phyloP scores from a whole-genome alignment of 1,140 invertebrate species.

The Sitobion miscanthi region DNA sequence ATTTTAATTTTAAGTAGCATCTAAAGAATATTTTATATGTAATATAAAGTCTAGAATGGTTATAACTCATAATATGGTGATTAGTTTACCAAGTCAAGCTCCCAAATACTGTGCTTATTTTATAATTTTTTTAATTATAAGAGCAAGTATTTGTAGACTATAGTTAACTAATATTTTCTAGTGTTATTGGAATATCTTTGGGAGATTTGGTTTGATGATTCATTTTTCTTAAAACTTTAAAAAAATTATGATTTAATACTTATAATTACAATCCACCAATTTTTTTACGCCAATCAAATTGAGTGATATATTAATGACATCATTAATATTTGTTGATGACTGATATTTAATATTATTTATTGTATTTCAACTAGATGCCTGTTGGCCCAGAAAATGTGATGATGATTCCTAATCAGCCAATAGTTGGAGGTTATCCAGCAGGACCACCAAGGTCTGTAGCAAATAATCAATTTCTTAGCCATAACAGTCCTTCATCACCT shows the following conservation, averaged over 20 bases:
- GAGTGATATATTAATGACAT: not conserved
- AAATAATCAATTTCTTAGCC: constrained; percentile 46
- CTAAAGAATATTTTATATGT: not conserved
- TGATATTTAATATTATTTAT: not conserved
- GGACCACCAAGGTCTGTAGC: constrained; percentile 51
- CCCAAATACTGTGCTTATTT: not conserved
- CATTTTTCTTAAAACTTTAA: not conserved
- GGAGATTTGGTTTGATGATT: not conserved
- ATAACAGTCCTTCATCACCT: constrained; percentile 47
- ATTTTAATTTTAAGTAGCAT: not conserved
- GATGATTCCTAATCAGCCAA: constrained; percentile 61
- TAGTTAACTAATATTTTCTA: not conserved
- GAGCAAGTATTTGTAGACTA: not conserved
- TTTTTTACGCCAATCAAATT: not conserved
- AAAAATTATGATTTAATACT: not conserved
- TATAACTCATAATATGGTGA: not conserved
- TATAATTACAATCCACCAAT: not conserved
- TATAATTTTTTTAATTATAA: not conserved
- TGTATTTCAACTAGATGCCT: constrained; percentile 56
- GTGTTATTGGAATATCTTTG: not conserved
- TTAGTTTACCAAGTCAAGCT: not conserved
- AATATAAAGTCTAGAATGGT: not conserved
- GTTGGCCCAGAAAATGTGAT: constrained; percentile 63
- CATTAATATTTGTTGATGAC: not conserved
- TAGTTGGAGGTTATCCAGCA: constrained; percentile 56